Conservation (phyloP, 1,140 invertebrate species). For the Euura lappo region DNA sequence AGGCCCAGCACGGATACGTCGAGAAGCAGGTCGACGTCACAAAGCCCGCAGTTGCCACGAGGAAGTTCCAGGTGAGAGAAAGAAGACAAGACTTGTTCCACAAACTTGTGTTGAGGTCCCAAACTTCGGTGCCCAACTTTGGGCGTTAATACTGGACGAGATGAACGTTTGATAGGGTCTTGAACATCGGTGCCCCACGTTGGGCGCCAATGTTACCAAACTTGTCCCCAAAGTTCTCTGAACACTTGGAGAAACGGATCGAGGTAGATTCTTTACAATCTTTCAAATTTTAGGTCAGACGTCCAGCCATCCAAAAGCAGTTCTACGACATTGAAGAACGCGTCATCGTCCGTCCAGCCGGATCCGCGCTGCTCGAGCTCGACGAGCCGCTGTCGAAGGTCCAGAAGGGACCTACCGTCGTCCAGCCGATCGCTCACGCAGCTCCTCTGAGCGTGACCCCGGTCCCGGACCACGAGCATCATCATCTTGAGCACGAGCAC, state of each 20-base stretch:
- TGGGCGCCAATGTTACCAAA: too few species aligned
- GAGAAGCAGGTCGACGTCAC: slow-evolving; percentile 63
- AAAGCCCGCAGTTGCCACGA: slow-evolving; percentile 60
- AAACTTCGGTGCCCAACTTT: too few species aligned
- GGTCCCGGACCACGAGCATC: slow-evolving; percentile 22
- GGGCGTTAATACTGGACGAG: too few species aligned
- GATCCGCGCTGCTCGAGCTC: slow-evolving; percentile 67
- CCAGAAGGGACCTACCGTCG: slow-evolving; percentile 61
- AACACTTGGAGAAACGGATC: too few species aligned
- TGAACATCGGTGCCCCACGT: too few species aligned
- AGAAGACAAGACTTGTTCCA: too few species aligned
- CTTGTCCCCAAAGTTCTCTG: too few species aligned
- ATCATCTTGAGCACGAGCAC: slow-evolving; percentile 24
- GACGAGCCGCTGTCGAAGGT: slow-evolving; percentile 66
- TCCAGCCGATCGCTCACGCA: slow-evolving; percentile 44
- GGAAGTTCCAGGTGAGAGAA: slow-evolving; percentile 52
- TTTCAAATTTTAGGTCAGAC: slow-evolving; percentile 56
- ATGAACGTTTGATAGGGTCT: too few species aligned
- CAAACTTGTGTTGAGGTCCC: too few species aligned
- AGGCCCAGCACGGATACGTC: slow-evolving; percentile 60
- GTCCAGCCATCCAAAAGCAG: slow-evolving; percentile 70
- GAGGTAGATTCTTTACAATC: too few species aligned
- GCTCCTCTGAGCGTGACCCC: slow-evolving; percentile 22
- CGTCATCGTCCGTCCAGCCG: slow-evolving; percentile 67
- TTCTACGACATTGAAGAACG: slow-evolving; percentile 72